These are phyloP conservation scores for Ecdyonurus torrentis DNA, from an alignment of 2,888 invertebrate species.

Conservation along the genomic window DNA sequence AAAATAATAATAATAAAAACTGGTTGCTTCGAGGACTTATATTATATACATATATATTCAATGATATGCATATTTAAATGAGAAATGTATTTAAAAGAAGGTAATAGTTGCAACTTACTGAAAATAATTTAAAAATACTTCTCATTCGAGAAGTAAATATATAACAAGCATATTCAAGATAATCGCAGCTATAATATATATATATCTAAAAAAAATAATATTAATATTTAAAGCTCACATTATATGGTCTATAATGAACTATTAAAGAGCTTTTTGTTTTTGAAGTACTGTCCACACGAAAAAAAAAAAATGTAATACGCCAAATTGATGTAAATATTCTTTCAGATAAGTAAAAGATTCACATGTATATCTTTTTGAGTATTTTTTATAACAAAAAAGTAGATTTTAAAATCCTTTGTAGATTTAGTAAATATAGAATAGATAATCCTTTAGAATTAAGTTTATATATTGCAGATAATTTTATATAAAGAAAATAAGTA, in stretches of 20 bases:
- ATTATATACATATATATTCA: no score
- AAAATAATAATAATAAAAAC: neutral
- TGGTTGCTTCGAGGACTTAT: neutral
- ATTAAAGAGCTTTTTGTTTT: neutral
- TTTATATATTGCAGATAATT: no score
- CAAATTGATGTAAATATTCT: constrained; percentile 1
- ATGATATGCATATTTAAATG: neutral
- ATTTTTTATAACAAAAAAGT: neutral
- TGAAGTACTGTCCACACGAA: neutral
- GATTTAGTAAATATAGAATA: no score
- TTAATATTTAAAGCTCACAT: neutral
- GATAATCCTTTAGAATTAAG: no score
- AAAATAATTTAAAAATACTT: neutral
- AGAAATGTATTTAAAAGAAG: neutral
- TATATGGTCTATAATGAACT: neutral
- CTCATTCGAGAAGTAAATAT: neutral
- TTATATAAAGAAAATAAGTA: no score
- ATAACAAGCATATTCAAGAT: neutral
- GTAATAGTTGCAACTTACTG: neutral
- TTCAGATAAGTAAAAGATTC: constrained; percentile 1
- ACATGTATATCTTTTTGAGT: neutral
- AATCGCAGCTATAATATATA: neutral
- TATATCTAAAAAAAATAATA: no score
- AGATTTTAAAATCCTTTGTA: neutral
- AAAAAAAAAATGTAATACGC: neutral